Base-by-base conservation (phyloP, 2,888 invertebrate genomes). In the Biston betularia region DNA sequence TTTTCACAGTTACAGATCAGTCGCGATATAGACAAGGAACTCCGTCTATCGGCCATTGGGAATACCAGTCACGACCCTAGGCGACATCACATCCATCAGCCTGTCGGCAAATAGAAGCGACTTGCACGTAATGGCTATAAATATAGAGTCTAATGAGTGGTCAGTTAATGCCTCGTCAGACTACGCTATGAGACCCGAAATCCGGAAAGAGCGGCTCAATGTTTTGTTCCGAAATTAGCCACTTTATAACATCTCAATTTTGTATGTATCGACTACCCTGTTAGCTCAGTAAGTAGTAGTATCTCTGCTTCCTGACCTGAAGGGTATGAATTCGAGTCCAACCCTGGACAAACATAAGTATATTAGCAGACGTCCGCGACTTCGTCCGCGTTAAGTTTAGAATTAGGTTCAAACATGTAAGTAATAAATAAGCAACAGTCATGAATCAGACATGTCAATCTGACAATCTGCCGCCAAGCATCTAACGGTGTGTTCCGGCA, bases 71-170 rank as follows among this genome's bases (percentile, higher is more conserved):
- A 69, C 80, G 75, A 70, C 52, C 74, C 71, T 63, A 72, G 72
- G 72, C 79, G 78, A 75, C 83, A 81, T 83, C 79, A 81, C 86
- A 87, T 89, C 77, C 77, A 88, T 89, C 89, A 89, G 80, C 71
- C 71, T 80, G 84, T 76, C 83, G 57, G 80, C 79, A 74, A 77
- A 81, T 78, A 80, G 77, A 75, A 74, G 82, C 79, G 77, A 76
- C 78, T 84, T 56, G 46, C 89, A 89, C 89, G 88, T 89, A 85
- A 72, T 64, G 71, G 72, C 79, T 79, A 86, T 90, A 90, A 89
- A 90, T 89, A 83, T 79, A 78, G 60, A 60, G 49, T 57, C 74
- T 85, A 85, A 85, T 85, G 84, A 84, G 80, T 63, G 62, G 65
- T 54, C 68, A 48, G 40, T 61, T 56, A 58, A 54, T 34, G 10